Base-by-base conservation (phyloP, 2,113 vertebrate genomes). In the Triplophysa rosa region DNA sequence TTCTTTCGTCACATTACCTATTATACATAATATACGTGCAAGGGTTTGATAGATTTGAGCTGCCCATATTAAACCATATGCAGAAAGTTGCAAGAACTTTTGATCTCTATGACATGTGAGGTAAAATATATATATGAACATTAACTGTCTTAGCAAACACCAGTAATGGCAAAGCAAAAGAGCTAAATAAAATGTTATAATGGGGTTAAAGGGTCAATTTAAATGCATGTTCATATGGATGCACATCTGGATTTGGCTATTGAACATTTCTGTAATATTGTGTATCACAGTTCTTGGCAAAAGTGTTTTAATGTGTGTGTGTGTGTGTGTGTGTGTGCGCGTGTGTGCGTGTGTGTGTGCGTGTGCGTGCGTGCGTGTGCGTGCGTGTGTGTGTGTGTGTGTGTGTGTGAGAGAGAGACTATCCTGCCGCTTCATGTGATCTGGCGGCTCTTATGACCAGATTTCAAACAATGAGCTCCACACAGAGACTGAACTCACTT, bases 381-480 rank as follows among this genome's bases (percentile, higher is more conserved):
- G n/a, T n/a, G n/a, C n/a, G n/a, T n/a, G 78, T 80, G 63, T 33
- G 26, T 26, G 26, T 26, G 59, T 77, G 61, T 49, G 67, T 8
- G 29, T 26, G 45, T 77, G 17, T 23, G 71, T 82, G 58, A 45
- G 64, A 63, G 24, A 71, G 69, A 29, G 47, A 52, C 40, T 40
- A 73, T 61, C 66, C 17, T 49, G 21, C 37, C 11, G 17, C 24
- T 83, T 66, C 80, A 86, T 86, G 81, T 79, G 82, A 82, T 84
- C 73, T 24, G 61, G 19, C 40, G 5, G 65, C 70, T 81, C 83
- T 79, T 62, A 80, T 82, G 80, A 86, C 80, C 56, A 71, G 82
- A 80, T 82, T 80, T 75, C 73, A 14, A 75, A 86, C 82, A 86
- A 86, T 86, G 80, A 80, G 61, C 62, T 78, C 84, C 49, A 77